Evolutionary conservation across 2,113 vertebrate species (phyloP), one percentile per base, ranked within the genome.

Genomic region (rabbit (Oryctolagus cuniculus)): DNA sequence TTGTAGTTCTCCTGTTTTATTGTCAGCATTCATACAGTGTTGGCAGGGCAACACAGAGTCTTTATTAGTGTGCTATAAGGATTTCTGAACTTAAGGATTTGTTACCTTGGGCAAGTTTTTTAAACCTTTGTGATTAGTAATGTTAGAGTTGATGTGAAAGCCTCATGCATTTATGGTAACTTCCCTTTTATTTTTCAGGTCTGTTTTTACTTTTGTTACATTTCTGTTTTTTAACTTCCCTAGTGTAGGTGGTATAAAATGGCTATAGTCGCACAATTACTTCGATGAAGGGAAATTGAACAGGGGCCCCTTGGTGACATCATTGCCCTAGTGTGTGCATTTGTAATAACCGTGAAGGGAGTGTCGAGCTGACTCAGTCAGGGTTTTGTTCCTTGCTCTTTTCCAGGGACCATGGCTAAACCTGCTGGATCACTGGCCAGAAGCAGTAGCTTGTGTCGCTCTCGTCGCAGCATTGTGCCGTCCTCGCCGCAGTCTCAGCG

Each of bases 391-490:
- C 70, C 0, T 51, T 87, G 97, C 15, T 92, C 91, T 97, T 96
- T 98, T 97, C 8, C 95, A 99, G 98, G 98, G 97, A 98, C 98
- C 95, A 97, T 98, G 96, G 97, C 98, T 49, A 99, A 99, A 92
- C 97, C 98, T 27, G 92, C 98, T 5, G 98, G 98, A 53, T 97
- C 99, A 4, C 97, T 99, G 97, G 98, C 99, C 69, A 99, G 99
- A 93, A 99, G 98, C 98, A 99, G 99, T 97, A 99, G 99, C 96
- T 90, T 99, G 98, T 99, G 99, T 81, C 99, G 99, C 29, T 99
- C 99, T 44, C 99, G 99, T 27, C 99, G 99, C 85, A 99, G 98
- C 97, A 98, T 99, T 36, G 93, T 99, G 97, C 98, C 98, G 0
- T 98, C 99, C 93, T 98, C 98, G 15, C 99, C 99, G 0, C 99